Base-by-base conservation (phyloP, 1,140 invertebrate genomes). In the Drosophila malerkotliana region DNA sequence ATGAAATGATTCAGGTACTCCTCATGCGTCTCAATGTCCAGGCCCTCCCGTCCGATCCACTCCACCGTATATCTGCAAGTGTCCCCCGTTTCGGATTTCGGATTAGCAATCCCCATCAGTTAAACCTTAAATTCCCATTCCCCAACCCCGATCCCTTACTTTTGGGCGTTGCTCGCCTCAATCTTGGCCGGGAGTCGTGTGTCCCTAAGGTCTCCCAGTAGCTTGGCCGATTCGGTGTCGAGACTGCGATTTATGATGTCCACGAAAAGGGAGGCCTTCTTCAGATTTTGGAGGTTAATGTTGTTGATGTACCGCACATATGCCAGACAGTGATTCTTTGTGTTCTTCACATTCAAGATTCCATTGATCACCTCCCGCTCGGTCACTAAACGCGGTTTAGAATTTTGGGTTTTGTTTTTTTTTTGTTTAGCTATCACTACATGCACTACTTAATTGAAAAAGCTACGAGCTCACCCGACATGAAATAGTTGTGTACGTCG, bases 301-400 rank as follows among this genome's bases (percentile, higher is more conserved):
- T 99, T 99, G 92, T 98, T 98, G 87, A 99, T 99, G 91, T 98
- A 98, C 48, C 98, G 93, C 3, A 99, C 95, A 90, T 99, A 99
- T 0, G 98, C 98, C n/a, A 99, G 92, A 80, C 97, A 98, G 92
- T 99, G 98, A 82, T 99, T 98, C 91, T 98, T 98, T 0, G 98
- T 98, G 80, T 99, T 98, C 82, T 97, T 97, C 0, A 99, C 98
- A 78, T 97, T 98, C 9, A 99, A 91, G 37, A 99, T 94, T 0
- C 98, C 98, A 79, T 98, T 98, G 62, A 99, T 99, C 0, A 99
- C 98, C 93, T 99, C 98, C 53, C 98, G 93, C 93, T 99, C 98
- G 0, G 98, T 99, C 9, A 99, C 98, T 98, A 91, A 53, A 93
- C 93, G 69, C 56, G n/a, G 47, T 51, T 34, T 74, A 80, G 68